Conservation (phyloP, 2,888 invertebrate genomes). For the Acronicta alni region DNA sequence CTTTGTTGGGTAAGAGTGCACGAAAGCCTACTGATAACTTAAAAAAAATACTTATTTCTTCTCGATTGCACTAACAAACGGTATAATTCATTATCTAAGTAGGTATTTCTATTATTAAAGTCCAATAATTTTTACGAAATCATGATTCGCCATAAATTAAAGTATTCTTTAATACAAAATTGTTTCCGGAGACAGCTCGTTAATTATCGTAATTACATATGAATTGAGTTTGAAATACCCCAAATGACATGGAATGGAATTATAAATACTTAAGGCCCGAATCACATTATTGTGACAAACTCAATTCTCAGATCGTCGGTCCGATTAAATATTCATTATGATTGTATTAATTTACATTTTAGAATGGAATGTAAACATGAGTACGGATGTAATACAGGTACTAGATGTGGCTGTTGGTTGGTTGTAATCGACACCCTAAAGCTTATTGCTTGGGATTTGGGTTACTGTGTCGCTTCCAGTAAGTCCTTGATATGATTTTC, state of each 20-base stretch:
- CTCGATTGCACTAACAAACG: no score
- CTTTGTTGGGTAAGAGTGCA: no score
- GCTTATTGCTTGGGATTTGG: background rate
- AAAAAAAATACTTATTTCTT: no score
- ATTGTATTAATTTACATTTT: constrained; percentile 28
- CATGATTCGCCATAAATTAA: no score
- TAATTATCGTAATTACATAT: constrained; percentile 23
- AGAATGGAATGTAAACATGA: constrained; percentile 7
- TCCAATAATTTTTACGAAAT: no score
- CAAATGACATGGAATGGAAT: constrained; percentile 26
- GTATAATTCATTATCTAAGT: no score
- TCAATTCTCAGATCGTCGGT: constrained; percentile 14
- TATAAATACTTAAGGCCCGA: constrained; percentile 22
- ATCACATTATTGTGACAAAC: constrained; percentile 16
- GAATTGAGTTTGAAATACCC: constrained; percentile 17
- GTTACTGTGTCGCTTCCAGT: background rate
- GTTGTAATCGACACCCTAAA: background rate
- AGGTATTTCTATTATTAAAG: no score
- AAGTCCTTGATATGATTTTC: background rate
- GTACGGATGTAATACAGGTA: constrained; percentile 1
- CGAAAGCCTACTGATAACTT: no score
- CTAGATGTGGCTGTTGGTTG: background rate
- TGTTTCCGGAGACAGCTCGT: constrained; percentile 8
- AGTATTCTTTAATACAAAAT: constrained; percentile 10
- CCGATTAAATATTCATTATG: constrained; percentile 34